These are phyloP conservation scores for Limenitis camilla DNA, from an alignment of 2,888 invertebrate species.

Conservation along the genomic window DNA sequence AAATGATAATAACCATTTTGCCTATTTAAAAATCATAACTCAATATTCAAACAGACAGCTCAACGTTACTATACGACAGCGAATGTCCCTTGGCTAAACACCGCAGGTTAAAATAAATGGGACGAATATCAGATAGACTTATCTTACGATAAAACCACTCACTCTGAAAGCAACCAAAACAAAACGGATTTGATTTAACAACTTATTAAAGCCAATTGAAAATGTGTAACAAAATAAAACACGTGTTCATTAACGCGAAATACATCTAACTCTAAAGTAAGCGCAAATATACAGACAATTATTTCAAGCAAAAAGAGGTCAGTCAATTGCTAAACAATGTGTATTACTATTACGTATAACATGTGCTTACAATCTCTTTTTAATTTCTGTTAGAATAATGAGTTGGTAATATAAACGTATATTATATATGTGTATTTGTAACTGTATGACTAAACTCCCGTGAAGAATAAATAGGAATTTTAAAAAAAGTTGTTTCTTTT, in stretches of 20 bases:
- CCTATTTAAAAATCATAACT: slow-evolving; percentile 12
- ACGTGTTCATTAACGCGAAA: slow-evolving; percentile 20
- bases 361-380: slow-evolving; percentile 29
- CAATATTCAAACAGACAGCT: slow-evolving; percentile 16
- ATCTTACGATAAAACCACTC: slow-evolving; percentile 39
- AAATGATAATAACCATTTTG: slow-evolving; percentile 48
- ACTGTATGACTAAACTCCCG: too few relatives aligned
- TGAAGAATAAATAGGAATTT: too few relatives aligned
- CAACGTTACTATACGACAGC: slow-evolving; percentile 46
- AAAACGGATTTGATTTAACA: neutral
- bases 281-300: slow-evolving; percentile 21
- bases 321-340: slow-evolving; percentile 36
- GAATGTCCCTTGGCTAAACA: slow-evolving; percentile 52
- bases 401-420: too few relatives aligned
- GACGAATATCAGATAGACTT: slow-evolving; percentile 28
- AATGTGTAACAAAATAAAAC: slow-evolving; percentile 10
- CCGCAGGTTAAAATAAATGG: slow-evolving; percentile 49
- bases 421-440: too few relatives aligned
- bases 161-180: neutral
- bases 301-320: slow-evolving; percentile 34
- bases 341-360: slow-evolving; percentile 22
- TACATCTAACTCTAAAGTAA: slow-evolving; percentile 16
- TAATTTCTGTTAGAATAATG: slow-evolving; percentile 9
- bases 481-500: too few relatives aligned
- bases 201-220: neutral